phyloP scores from a whole-genome alignment of 1,140 invertebrate species.

The Drosophila ficusphila region DNA sequence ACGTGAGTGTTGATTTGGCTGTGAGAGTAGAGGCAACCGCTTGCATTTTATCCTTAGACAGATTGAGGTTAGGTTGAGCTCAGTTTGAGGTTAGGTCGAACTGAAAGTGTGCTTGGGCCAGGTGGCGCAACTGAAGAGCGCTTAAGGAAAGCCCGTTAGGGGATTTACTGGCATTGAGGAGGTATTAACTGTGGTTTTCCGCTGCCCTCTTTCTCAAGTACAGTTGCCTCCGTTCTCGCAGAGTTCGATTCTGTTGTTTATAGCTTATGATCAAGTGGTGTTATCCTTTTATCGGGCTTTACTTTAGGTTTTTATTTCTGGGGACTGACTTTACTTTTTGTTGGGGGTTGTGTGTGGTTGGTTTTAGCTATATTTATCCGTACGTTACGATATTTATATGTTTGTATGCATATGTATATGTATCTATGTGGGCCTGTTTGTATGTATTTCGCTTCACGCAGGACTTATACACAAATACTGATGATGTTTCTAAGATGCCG shows the following conservation, averaged over 20 bases:
- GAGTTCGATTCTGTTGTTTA: slow-evolving; percentile 23
- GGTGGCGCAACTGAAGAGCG: slow-evolving; percentile 21
- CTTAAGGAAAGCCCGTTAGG: background rate
- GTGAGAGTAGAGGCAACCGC: slow-evolving; percentile 46
- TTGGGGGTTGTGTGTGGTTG: slow-evolving; percentile 3
- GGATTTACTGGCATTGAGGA: background rate
- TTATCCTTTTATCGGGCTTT: slow-evolving; percentile 43
- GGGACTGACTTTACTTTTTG: slow-evolving; percentile 11
- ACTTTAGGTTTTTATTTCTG: slow-evolving; percentile 32
- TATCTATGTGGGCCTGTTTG: slow-evolving; percentile 53
- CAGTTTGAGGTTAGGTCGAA: slow-evolving; percentile 24
- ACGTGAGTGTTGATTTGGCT: slow-evolving; percentile 37
- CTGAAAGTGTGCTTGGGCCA: slow-evolving; percentile 23
- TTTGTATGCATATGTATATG: slow-evolving; percentile 56
- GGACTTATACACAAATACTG: slow-evolving; percentile 72
- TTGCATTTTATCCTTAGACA: slow-evolving; percentile 53
- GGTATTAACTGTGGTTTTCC: background rate
- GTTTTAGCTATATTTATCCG: slow-evolving; percentile 37
- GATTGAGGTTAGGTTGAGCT: slow-evolving; percentile 55
- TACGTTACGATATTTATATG: slow-evolving; percentile 44
- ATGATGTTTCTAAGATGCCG: slow-evolving; percentile 68
- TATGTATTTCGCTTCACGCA: slow-evolving; percentile 65
- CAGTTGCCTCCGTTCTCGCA: slow-evolving; percentile 35
- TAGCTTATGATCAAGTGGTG: slow-evolving; percentile 57
- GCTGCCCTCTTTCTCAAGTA: background rate